A percentile compares a stretch with the other conserved stretches of the same genome.
These are phyloP conservation scores for Pelodiscus sinensis DNA, from an alignment of 2,113 vertebrate species.

Conservation along the genomic window DNA sequence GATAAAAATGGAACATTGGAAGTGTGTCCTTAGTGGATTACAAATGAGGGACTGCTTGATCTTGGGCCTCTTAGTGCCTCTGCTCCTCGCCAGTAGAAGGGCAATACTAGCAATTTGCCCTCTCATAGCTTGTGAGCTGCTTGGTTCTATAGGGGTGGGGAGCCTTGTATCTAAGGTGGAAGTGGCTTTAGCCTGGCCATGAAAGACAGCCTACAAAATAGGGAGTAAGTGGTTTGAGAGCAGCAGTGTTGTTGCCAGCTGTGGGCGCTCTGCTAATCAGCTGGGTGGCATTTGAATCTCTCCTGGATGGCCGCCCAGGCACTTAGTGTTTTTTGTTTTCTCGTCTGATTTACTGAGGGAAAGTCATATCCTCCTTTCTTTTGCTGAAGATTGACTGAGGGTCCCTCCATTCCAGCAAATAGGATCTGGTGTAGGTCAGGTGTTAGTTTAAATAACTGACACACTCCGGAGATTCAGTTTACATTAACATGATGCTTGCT, in stretches of 20 bases:
- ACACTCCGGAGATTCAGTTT: background rate
- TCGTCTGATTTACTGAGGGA: background rate
- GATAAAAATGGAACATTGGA: too few relatives aligned
- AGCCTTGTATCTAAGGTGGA: background rate
- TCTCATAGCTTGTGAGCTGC: background rate
- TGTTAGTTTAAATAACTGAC: background rate
- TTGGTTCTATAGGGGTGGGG: background rate
- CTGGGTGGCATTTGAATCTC: too few relatives aligned
- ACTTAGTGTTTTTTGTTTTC: background rate
- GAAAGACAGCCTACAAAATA: background rate
- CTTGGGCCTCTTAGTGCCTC: background rate
- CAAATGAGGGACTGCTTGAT: background rate
- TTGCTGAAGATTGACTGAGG: background rate
- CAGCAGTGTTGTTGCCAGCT: background rate
- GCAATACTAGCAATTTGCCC: background rate
- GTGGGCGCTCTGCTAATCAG: too few relatives aligned
- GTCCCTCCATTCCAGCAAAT: background rate
- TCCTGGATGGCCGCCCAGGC: too few relatives aligned
- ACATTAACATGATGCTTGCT: background rate
- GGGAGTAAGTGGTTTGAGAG: background rate
- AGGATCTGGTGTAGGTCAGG: background rate
- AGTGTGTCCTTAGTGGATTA: background rate
- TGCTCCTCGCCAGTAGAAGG: background rate
- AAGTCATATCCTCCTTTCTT: background rate
- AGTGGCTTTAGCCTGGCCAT: background rate